phyloP scores from a whole-genome alignment of 30 jellyfish, hydroid and myxozoan genomes.

The Aurelia sp. region DNA sequence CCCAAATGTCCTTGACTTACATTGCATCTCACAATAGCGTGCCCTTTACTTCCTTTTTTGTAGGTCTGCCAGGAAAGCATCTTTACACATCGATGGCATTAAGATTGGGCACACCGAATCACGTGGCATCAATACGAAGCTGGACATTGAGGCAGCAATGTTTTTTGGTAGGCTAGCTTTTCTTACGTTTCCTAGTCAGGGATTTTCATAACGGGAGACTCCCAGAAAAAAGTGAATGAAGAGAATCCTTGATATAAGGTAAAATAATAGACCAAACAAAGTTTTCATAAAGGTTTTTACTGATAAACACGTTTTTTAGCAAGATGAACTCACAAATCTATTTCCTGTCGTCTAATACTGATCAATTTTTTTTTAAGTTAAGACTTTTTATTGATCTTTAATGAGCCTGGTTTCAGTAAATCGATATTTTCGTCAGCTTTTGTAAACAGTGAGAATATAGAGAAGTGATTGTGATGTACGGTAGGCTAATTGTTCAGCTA shows the following conservation, averaged over 20 bases:
- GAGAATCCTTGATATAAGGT: not conserved
- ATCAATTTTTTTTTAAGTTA: too few relatives aligned
- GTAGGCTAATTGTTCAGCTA: too few relatives aligned
- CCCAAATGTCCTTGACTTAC: not conserved
- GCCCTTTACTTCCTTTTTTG: not conserved
- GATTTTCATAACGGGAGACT: not conserved
- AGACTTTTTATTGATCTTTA: too few relatives aligned
- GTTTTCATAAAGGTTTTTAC: too few relatives aligned
- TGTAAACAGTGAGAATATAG: too few relatives aligned
- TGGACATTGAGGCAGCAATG: slow-evolving; percentile 66
- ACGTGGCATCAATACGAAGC: slow-evolving; percentile 53
- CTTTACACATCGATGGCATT: slow-evolving; percentile 42
- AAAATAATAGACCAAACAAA: not conserved
- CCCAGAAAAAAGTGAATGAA: not conserved
- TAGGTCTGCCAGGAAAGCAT: slow-evolving; percentile 60
- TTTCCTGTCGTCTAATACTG: too few relatives aligned
- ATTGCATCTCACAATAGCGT: not conserved
- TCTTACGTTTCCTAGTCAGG: not conserved
- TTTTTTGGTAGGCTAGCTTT: slow-evolving; percentile 30
- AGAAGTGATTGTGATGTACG: too few relatives aligned
- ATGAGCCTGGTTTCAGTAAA: too few relatives aligned
- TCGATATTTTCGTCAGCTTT: too few relatives aligned
- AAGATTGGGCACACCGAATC: slow-evolving; percentile 45
- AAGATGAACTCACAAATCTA: too few relatives aligned
- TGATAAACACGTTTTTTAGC: too few relatives aligned